These are phyloP conservation scores for Tenrec ecaudatus DNA, from an alignment of 2,113 vertebrate genomes.

Conservation along the genomic window DNA sequence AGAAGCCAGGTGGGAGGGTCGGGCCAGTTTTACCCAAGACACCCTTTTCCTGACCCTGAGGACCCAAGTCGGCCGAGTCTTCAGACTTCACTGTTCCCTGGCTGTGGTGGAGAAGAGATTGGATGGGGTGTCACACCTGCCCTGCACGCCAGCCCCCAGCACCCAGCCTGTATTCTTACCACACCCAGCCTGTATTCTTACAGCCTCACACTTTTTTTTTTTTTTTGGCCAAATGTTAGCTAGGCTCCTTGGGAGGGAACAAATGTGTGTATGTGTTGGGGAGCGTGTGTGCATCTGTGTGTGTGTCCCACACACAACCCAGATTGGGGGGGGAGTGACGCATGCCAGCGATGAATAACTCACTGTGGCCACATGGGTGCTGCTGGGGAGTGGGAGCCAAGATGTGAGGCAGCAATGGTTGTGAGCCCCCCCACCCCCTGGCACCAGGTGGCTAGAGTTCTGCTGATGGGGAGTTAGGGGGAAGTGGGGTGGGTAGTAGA, in stretches of 20 bases:
- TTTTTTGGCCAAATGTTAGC: constrained; percentile 30
- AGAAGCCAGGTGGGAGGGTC: neutral
- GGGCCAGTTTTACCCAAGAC: neutral
- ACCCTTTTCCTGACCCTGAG: neutral
- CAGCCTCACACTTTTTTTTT: neutral
- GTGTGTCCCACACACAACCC: constrained; percentile 71
- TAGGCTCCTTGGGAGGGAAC: constrained; percentile 22
- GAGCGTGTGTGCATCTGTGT: constrained; percentile 45
- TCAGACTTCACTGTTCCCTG: neutral
- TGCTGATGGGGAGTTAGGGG: neutral
- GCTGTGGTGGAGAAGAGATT: neutral
- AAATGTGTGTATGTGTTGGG: constrained; percentile 29
- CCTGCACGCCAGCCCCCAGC: neutral
- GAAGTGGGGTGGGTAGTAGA: neutral
- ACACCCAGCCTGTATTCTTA: no score
- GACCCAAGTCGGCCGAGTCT: neutral
- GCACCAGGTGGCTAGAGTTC: neutral
- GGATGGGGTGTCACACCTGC: neutral
- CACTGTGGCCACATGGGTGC: constrained; percentile 64
- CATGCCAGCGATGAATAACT: constrained; percentile 70
- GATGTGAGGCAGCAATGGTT: neutral
- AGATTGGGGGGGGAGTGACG: constrained; percentile 65
- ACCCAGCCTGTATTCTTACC: no score
- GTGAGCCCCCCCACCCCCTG: neutral
- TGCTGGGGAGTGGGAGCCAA: constrained; percentile 39